phyloP scores from a whole-genome alignment of 2,888 invertebrate species.

The Colletes collaris region DNA sequence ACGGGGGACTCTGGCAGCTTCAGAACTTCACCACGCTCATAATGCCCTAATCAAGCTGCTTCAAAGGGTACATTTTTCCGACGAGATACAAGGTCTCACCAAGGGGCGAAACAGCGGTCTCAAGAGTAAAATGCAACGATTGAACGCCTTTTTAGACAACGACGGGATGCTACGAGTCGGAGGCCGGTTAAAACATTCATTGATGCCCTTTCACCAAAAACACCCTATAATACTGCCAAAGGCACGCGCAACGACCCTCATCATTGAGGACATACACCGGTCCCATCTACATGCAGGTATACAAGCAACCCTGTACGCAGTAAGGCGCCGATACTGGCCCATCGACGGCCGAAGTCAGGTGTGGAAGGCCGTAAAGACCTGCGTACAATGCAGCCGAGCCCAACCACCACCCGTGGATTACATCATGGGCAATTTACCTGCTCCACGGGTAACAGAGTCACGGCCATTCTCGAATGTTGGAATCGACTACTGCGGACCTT shows the following conservation, averaged over 20 bases:
- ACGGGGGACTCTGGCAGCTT: neutral
- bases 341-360: no score
- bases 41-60: neutral
- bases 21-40: neutral
- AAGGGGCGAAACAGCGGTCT: neutral
- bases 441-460: no score
- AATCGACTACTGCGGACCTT: neutral
- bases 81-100: neutral
- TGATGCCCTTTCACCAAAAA: neutral
- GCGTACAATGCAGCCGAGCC: no score
- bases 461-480: neutral
- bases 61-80: neutral
- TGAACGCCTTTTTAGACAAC: neutral
- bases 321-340: no score
- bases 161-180: slow-evolving; percentile 4
- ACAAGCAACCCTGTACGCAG: no score
- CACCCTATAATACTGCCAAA: slow-evolving; percentile 4
- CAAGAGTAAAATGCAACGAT: neutral
- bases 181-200: neutral
- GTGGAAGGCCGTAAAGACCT: no score
- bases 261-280: neutral
- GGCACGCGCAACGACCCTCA: neutral
- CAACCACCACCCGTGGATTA: no score
- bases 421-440: no score
- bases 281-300: neutral